Evolutionary conservation across 2,888 invertebrate genomes (phyloP).

Genomic region (Dendrolimus houi): DNA sequence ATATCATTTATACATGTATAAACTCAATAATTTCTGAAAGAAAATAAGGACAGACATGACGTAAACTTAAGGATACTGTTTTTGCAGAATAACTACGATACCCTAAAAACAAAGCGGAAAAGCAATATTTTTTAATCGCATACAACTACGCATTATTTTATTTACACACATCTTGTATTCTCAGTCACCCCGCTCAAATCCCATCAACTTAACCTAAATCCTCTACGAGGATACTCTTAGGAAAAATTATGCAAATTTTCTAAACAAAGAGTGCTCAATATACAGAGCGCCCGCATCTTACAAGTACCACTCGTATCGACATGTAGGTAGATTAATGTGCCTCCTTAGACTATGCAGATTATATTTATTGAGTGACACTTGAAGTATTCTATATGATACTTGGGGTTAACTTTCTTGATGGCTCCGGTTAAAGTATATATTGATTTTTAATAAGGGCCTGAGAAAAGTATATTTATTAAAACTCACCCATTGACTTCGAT

Average conservation of each 20-base stretch:
- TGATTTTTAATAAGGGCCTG: background rate
- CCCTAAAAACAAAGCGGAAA: too few relatives aligned
- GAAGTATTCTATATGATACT: conserved; percentile 8
- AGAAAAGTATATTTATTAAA: too few relatives aligned
- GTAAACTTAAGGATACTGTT: too few relatives aligned
- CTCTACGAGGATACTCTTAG: conserved; percentile 12
- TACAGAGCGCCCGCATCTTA: conserved; percentile 53
- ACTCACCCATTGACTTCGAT: too few relatives aligned
- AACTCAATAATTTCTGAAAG: too few relatives aligned
- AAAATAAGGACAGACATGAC: too few relatives aligned
- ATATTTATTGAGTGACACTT: conserved; percentile 20
- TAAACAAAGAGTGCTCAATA: conserved; percentile 22
- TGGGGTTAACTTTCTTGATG: background rate
- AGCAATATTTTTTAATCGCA: too few relatives aligned
- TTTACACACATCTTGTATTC: background rate
- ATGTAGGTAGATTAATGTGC: conserved; percentile 27
- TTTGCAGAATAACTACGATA: too few relatives aligned
- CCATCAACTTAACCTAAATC: conserved; percentile 20
- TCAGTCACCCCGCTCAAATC: background rate
- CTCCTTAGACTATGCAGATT: conserved; percentile 43
- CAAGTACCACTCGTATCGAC: conserved; percentile 14
- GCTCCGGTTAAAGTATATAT: conserved; percentile 1
- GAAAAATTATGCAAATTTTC: conserved; percentile 31
- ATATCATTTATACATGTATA: too few relatives aligned
- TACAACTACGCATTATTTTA: too few relatives aligned